Evolutionary conservation across 2,888 invertebrate genomes (phyloP).

Genomic region (Pristionchus exspectatus): DNA sequence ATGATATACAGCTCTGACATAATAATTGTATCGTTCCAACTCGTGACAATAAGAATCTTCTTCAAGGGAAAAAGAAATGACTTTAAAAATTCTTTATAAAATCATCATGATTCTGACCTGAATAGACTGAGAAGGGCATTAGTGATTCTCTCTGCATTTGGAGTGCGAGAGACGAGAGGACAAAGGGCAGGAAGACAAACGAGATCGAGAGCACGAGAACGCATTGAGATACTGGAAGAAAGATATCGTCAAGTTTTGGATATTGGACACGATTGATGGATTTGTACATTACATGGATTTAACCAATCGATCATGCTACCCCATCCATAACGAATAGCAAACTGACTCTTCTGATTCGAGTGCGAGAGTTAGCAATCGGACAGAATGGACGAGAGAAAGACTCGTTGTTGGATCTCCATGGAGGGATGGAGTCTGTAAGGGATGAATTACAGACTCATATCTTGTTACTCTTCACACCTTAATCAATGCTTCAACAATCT

Average conservation of each 20-base stretch:
- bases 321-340: not conserved
- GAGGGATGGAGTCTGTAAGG: not conserved
- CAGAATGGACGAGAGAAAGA: not conserved
- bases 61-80: not conserved
- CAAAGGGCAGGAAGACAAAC: constrained; percentile 27
- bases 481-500: not conserved
- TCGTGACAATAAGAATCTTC: not conserved
- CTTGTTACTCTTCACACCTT: not conserved
- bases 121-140: constrained; percentile 22
- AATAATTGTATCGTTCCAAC: not conserved
- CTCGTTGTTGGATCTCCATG: not conserved
- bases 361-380: constrained; percentile 49
- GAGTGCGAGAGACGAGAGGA: constrained; percentile 30
- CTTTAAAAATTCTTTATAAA: not conserved
- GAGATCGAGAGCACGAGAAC: not conserved
- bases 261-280: not conserved
- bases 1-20: constrained; percentile 3
- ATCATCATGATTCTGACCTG: constrained; percentile 4
- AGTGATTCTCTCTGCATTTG: not conserved
- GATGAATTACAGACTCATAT: not conserved
- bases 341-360: constrained; percentile 32
- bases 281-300: too few species aligned
- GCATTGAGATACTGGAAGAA: not conserved
- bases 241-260: not conserved
- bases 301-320: not conserved